These are phyloP conservation scores for Tympanuchus pallidicinctus DNA, from an alignment of 2,113 vertebrate species.

Conservation along the genomic window DNA sequence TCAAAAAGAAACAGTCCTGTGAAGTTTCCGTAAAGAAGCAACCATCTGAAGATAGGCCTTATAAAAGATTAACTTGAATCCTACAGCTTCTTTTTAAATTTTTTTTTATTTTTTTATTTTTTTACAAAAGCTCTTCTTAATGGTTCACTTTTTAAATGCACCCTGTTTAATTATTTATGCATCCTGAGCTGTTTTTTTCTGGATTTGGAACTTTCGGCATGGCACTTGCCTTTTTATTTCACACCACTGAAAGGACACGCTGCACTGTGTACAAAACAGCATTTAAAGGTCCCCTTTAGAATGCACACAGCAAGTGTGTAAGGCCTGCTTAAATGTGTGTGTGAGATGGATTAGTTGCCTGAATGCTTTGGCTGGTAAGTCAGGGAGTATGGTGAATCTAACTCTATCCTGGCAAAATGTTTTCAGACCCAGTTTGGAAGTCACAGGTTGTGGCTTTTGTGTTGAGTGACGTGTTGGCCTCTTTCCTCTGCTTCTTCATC, in stretches of 20 bases:
- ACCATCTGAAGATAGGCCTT: constrained; percentile 16
- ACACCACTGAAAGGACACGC: not conserved
- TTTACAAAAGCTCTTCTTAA: constrained; percentile 17
- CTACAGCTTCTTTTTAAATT: not conserved
- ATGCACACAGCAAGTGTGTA: not conserved
- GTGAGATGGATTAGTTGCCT: not conserved
- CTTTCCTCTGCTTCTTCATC: not conserved
- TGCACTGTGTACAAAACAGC: not conserved
- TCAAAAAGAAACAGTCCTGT: constrained; percentile 48
- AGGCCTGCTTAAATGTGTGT: not conserved
- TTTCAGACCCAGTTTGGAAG: not conserved
- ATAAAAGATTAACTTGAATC: constrained; percentile 59
- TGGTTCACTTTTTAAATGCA: constrained; percentile 34
- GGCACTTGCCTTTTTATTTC: constrained; percentile 22
- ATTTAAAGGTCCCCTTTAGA: constrained; percentile 6
- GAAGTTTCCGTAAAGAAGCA: constrained; percentile 2
- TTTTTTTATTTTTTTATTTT: not conserved
- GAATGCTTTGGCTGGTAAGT: not conserved
- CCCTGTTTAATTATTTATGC: constrained; percentile 33
- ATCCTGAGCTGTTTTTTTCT: not conserved
- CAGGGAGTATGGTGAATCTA: not conserved
- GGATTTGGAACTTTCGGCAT: not conserved
- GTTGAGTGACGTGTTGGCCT: too few relatives aligned
- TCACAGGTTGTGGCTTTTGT: not conserved
- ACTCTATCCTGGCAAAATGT: not conserved